Evolutionary conservation across 2,797 vertebrate species (phyloP).

Genomic region (Smutsia temminckii): DNA sequence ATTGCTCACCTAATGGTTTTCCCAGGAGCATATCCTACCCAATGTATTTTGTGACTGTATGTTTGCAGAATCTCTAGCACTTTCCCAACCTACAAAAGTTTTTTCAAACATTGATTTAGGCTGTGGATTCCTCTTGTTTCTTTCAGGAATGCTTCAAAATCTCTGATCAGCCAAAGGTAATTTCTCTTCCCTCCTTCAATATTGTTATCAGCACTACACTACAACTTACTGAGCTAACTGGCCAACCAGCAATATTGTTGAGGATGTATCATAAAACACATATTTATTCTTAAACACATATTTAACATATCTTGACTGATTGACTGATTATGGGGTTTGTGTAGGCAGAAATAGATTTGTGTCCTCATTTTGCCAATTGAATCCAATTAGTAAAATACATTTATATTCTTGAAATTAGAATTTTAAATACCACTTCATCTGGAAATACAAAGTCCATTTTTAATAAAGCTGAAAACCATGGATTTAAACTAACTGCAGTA

Average conservation of each 20-base stretch:
- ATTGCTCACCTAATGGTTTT: background rate
- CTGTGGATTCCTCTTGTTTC: background rate
- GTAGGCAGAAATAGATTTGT: background rate
- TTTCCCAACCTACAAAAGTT: background rate
- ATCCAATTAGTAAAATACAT: background rate
- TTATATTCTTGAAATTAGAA: constrained; percentile 17
- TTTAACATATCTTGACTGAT: no score
- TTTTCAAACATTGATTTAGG: background rate
- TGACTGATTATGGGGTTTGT: background rate
- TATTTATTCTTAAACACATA: background rate
- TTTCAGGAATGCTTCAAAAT: background rate
- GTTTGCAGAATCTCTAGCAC: background rate
- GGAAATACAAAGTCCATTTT: background rate
- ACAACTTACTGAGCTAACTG: no score
- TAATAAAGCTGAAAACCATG: background rate
- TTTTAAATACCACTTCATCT: background rate
- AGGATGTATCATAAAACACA: background rate
- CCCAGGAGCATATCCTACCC: background rate
- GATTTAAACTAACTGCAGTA: background rate
- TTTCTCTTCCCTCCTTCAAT: background rate
- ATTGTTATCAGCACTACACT: background rate
- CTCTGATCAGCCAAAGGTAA: background rate
- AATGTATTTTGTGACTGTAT: background rate
- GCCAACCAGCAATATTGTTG: background rate
- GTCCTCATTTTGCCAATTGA: background rate